Base-by-base conservation (phyloP, 2,797 vertebrate species). In the Betta splendens region DNA sequence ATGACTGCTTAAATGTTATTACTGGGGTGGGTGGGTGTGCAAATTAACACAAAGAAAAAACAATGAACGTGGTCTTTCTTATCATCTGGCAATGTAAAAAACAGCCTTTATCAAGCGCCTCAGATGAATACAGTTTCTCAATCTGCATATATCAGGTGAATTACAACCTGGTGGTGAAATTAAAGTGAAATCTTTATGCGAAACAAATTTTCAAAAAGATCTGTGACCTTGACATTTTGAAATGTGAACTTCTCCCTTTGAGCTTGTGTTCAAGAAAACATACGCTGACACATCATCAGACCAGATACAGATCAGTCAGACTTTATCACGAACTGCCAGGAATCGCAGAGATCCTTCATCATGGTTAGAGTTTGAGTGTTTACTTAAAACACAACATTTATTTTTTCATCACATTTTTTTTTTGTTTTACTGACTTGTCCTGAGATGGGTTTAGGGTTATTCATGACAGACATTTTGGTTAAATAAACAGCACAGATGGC, bases 11-110 rank as follows among this genome's bases (percentile, higher is more conserved):
- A 72, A 45, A 49, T 63, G 60, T 72, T 50, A 37, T 54, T 36
- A 79, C 43, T 51, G 43, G 46, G 37, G 61, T 54, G 57, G 64
- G 47, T 75, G 57, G 64, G 47, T 75, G 80, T 83, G 81, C 84
- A 85, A 81, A 84, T 75, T 35, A 82, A 81, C 61, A 66, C 46
- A 56, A 79, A 50, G 42, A 10, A 37, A 42, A 58, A 35, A 65
- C 37, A 53, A 35, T 64, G 31, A 53, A 46, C 22, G 36, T 51
- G 44, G 37, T 52, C 31, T 37, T 64, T 72, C 33, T 54, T 23
- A 63, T 58, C 44, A 64, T 52, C 36, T 45, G 45, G 52, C 51
- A 43, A 39, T 69, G 57, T 43, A 57, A 63, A 77, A 84, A 82
- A 77, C 37, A 61, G 23, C 74, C 23, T 69, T 75, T 48, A 50